Base-by-base conservation (phyloP, 2,888 invertebrate genomes). In the Erannis defoliaria region DNA sequence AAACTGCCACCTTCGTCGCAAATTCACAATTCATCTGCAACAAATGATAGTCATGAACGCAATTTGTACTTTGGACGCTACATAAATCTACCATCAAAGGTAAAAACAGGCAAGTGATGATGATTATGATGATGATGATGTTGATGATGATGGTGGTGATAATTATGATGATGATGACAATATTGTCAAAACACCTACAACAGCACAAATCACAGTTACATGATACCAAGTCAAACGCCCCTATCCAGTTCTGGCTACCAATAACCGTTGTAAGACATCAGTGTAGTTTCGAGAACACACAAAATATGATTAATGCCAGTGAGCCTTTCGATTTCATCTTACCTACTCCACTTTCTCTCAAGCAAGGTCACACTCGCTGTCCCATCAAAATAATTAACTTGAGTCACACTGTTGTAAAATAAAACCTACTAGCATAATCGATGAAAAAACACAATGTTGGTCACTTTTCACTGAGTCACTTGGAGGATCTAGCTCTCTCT, bases 351-450 rank as follows among this genome's bases (percentile, higher is more conserved):
- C 59, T 61, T 61, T 61, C 61, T 45, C 61, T 38, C 5, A 5
- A 43, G 45, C 55, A 33, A 61, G 61, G 61, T 37, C 55, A 40
- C 55, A 40, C 26, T 29, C 21, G 43, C 26, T 55, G 55, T 46
- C 23, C 55, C 61, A 57, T 57, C 40, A 56, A 55, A 45, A 46
- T 54, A 46, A 57, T 62, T 57, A 49, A 49, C 35, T 42, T 49
- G 51, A 45, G 18, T 54, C 21, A 49, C 14, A 5, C 19, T 31
- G 8, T 43, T 38, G 48, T 33, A 26, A 40, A 49, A 26, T n/a
- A 38, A 37, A 43, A 19, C 45, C 37, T 12, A 49, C 48, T 35
- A 35, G 5, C 21, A 56, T 19, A 23, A 42, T 48, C 23, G 16
- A 33, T 6, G 23, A 42, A 16, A 31, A 40, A 42, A 42, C 4